Evolutionary conservation across 2,888 invertebrate genomes (phyloP).

Genomic region (Chelonus formosanus): DNA sequence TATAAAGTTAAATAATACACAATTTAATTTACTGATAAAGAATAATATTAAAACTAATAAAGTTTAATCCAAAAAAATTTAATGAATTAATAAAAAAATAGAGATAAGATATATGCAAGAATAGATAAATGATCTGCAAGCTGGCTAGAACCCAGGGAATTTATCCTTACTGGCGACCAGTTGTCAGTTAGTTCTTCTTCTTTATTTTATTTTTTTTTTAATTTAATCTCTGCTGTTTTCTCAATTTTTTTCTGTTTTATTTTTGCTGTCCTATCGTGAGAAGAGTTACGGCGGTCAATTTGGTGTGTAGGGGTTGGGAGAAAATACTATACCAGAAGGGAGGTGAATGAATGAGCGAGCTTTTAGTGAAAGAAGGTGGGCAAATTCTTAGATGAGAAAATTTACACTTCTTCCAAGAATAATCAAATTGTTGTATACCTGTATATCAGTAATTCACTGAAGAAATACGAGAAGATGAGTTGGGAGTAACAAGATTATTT

Average conservation of each 20-base stretch:
- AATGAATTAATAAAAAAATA: conserved; percentile 4
- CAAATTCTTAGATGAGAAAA: conserved; percentile 17
- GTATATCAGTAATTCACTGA: background rate
- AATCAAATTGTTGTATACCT: conserved; percentile 24
- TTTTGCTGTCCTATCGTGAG: conserved; percentile 25
- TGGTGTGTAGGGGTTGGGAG: conserved; percentile 18
- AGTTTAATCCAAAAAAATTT: too few species aligned
- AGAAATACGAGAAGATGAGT: background rate
- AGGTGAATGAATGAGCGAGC: conserved; percentile 24
- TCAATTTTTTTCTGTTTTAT: conserved; percentile 20
- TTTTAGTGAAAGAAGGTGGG: conserved; percentile 7
- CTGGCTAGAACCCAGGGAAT: conserved; percentile 21
- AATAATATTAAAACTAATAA: too few species aligned
- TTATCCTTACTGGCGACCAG: background rate
- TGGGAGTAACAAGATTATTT: too few species aligned
- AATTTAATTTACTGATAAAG: too few species aligned
- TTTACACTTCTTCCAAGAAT: conserved; percentile 9
- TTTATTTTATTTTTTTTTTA: conserved; percentile 13
- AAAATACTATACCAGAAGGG: background rate
- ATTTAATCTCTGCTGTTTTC: conserved; percentile 4
- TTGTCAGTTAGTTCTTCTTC: background rate
- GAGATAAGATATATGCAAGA: conserved; percentile 18
- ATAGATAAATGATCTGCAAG: conserved; percentile 29
- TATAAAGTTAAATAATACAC: too few species aligned
- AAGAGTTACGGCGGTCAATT: conserved; percentile 35